These are phyloP conservation scores for Microtus oregoni DNA, from an alignment of 2,113 vertebrate species.

Conservation along the genomic window DNA sequence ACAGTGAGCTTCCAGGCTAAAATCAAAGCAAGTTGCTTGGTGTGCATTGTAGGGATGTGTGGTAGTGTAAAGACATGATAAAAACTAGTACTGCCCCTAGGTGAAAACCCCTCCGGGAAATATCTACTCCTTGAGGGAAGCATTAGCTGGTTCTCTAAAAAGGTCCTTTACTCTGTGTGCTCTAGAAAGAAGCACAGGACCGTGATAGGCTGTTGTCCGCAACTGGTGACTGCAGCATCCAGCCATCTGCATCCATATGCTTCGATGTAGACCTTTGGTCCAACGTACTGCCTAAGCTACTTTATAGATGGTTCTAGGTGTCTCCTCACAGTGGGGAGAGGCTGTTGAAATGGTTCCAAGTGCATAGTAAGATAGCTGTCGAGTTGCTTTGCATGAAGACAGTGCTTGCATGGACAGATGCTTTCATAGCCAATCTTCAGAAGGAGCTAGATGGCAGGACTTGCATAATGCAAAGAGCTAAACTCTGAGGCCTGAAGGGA, in stretches of 20 bases:
- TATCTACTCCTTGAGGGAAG: not conserved
- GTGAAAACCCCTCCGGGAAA: conserved; percentile 12
- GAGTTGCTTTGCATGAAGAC: not conserved
- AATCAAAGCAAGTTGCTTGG: not conserved
- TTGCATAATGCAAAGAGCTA: not conserved
- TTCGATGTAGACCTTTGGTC: not conserved
- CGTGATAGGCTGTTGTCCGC: not conserved
- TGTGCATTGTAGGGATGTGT: not conserved
- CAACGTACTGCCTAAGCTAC: not conserved
- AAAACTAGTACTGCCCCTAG: not conserved
- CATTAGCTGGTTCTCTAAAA: not conserved
- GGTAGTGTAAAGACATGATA: not conserved
- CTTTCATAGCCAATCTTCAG: not conserved
- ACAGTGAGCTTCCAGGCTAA: not conserved
- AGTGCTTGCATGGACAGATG: not conserved
- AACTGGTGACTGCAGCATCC: not conserved
- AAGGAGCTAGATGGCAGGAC: no score
- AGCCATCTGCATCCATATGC: not conserved
- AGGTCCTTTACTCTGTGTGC: not conserved
- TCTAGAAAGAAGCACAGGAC: not conserved
- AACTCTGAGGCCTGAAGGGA: not conserved
- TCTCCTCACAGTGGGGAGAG: not conserved
- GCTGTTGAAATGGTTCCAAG: not conserved
- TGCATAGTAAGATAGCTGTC: conserved; percentile 3
- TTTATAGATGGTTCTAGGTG: not conserved